phyloP scores from a whole-genome alignment of 1,140 invertebrate genomes.

The Apis florea region DNA sequence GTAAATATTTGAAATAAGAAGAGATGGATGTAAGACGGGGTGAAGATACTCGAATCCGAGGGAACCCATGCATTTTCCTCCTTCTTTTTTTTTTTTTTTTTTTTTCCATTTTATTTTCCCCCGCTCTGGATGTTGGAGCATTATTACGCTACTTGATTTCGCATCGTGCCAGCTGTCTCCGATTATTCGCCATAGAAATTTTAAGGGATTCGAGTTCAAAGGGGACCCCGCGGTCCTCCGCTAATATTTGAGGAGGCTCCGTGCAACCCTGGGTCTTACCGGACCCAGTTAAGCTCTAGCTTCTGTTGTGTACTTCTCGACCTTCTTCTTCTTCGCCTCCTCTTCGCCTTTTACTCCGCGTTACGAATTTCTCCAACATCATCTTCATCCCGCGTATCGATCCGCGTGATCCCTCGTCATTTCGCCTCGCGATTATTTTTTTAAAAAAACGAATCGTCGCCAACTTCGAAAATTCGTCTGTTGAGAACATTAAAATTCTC shows the following conservation, averaged over 20 bases:
- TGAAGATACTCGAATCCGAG: constrained; percentile 30
- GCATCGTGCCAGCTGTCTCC: constrained; percentile 78
- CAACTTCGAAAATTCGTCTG: neutral
- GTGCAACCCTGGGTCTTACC: constrained; percentile 65
- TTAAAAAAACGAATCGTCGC: neutral
- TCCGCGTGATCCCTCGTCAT: neutral
- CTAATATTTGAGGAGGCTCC: constrained; percentile 77
- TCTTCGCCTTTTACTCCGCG: neutral
- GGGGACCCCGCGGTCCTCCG: constrained; percentile 74
- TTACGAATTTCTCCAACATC: constrained; percentile 25
- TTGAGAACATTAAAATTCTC: neutral
- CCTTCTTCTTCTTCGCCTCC: neutral
- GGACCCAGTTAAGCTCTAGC: constrained; percentile 62
- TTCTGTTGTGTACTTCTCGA: constrained; percentile 24
- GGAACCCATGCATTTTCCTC: constrained; percentile 57
- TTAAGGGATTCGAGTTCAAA: constrained; percentile 72
- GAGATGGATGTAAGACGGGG: neutral
- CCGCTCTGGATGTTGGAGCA: constrained; percentile 52
- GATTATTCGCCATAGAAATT: constrained; percentile 77
- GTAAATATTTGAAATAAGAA: constrained; percentile 42
- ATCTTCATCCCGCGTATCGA: neutral
- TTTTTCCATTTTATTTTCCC: constrained; percentile 56
- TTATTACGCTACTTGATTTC: constrained; percentile 80
- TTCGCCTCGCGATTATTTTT: neutral
- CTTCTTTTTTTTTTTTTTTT: constrained; percentile 6